Percentiles rank a stretch among this genome's conserved stretches.
These are phyloP conservation scores for Andrena bucephala DNA, from an alignment of 2,888 invertebrate species.

Conservation along the genomic window DNA sequence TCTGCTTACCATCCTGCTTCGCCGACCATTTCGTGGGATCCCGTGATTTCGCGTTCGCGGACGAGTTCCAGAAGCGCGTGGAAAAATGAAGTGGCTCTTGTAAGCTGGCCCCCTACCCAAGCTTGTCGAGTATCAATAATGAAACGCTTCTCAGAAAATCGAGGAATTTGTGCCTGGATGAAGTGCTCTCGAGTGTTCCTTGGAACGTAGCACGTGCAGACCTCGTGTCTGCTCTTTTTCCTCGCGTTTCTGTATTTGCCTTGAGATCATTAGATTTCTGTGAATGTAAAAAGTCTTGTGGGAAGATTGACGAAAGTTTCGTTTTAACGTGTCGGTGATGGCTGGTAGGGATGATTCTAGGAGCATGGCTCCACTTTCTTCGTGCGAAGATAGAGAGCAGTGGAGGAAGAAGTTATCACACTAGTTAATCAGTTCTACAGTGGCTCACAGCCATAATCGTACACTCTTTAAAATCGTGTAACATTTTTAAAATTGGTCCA, in stretches of 20 bases:
- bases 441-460: no score
- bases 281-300: neutral
- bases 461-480: no score
- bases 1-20: neutral
- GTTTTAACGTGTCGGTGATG: neutral
- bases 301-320: neutral
- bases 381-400: neutral
- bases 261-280: neutral
- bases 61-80: conserved; percentile 16
- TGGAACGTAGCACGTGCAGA: neutral
- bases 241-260: neutral
- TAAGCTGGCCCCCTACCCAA: no score
- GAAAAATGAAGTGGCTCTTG: conserved; percentile 1
- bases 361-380: neutral
- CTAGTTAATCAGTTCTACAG: neutral
- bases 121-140: conserved; percentile 5
- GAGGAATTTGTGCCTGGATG: conserved; percentile 11
- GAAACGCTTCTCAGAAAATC: neutral
- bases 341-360: neutral
- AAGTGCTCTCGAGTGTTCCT: conserved; percentile 10
- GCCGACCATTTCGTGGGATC: neutral
- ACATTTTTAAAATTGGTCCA: no score
- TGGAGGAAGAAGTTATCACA: neutral
- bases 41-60: conserved; percentile 4
- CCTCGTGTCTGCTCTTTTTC: conserved; percentile 1